phyloP scores from a whole-genome alignment of 2,797 vertebrate genomes.

The Gila robusta region DNA sequence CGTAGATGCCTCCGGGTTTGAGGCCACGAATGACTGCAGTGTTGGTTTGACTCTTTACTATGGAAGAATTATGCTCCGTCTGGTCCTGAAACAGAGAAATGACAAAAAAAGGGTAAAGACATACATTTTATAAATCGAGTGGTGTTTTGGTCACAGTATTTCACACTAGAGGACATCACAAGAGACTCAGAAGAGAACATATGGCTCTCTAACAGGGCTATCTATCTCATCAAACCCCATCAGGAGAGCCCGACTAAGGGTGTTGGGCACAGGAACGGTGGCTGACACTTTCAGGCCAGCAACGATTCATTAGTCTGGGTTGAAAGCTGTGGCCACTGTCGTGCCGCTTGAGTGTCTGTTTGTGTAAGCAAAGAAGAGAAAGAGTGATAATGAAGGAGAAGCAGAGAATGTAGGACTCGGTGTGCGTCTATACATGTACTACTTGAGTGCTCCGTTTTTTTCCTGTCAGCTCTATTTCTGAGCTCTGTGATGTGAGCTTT shows the following conservation, averaged over 20 bases:
- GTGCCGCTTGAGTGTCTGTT: conserved; percentile 44
- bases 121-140: conserved; percentile 12
- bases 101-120: background rate
- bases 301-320: conserved; percentile 61
- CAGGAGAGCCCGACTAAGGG: conserved; percentile 31
- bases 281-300: conserved; percentile 55
- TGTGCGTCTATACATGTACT: conserved; percentile 58
- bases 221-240: conserved; percentile 42
- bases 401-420: conserved; percentile 17
- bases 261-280: conserved; percentile 11
- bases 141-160: conserved; percentile 5
- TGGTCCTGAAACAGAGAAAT: conserved; percentile 81
- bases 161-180: conserved; percentile 20
- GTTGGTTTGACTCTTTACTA: conserved; percentile 95
- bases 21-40: conserved; percentile 93
- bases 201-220: conserved; percentile 49
- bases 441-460: conserved; percentile 59
- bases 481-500: conserved; percentile 70
- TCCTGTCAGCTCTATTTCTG: conserved; percentile 70
- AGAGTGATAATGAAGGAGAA: conserved; percentile 47
- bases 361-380: conserved; percentile 64
- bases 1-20: conserved; percentile 95
- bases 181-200: conserved; percentile 34
- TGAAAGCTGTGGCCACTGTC: conserved; percentile 67
- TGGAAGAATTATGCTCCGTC: conserved; percentile 90